Percentiles rank a stretch among this genome's conserved stretches.
Evolutionary conservation across 1,140 invertebrate species (phyloP).

Genomic region (Helicoverpa zea): DNA sequence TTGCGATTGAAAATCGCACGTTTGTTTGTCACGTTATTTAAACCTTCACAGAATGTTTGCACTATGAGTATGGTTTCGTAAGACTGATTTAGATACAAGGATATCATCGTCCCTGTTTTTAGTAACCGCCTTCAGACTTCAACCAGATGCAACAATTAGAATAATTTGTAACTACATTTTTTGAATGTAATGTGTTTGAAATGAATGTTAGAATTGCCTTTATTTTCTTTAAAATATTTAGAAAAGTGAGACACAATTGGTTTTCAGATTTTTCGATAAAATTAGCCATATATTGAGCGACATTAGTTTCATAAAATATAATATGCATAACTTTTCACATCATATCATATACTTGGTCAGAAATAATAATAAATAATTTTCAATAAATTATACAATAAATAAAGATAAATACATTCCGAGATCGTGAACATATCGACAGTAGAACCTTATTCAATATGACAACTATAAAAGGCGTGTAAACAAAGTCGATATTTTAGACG

Average conservation of each 20-base stretch:
- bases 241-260: conserved; percentile 5
- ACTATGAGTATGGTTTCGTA: conserved; percentile 19
- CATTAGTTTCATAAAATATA: background rate
- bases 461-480: background rate
- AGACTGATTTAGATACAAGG: conserved; percentile 18
- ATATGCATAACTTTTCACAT: background rate
- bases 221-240: background rate
- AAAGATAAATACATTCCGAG: conserved; percentile 47
- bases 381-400: conserved; percentile 49
- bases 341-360: background rate
- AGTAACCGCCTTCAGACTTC: background rate
- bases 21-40: background rate
- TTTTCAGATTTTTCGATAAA: background rate
- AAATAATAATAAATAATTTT: conserved; percentile 36
- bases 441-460: conserved; percentile 18
- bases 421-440: conserved; percentile 46
- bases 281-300: conserved; percentile 2
- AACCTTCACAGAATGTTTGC: background rate
- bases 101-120: background rate
- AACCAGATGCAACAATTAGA: background rate
- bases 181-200: too few species aligned
- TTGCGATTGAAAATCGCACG: background rate
- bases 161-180: background rate
- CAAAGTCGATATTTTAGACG: too few species aligned
- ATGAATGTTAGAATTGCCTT: background rate